phyloP scores from a whole-genome alignment of 2,113 vertebrate genomes.

The Elephas maximus region DNA sequence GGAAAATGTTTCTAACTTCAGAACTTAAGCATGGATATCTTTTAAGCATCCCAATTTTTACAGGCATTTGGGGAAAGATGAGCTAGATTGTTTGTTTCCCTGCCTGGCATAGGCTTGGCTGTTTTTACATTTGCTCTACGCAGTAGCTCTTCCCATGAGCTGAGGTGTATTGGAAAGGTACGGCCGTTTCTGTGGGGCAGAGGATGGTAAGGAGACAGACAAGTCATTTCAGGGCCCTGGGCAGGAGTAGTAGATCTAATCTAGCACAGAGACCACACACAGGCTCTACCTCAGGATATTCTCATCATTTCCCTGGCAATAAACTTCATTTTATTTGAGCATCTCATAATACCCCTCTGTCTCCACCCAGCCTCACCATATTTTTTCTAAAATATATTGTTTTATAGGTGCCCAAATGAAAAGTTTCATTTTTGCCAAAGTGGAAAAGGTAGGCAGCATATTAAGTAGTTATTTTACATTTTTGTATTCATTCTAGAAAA shows the following conservation, averaged over 20 bases:
- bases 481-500: constrained; percentile 3
- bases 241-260: background rate
- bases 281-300: constrained; percentile 65
- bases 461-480: constrained; percentile 21
- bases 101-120: background rate
- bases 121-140: background rate
- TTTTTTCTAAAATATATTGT: background rate
- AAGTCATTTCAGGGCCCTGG: constrained; percentile 31
- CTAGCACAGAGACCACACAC: constrained; percentile 66
- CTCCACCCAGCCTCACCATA: background rate
- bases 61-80: background rate
- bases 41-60: background rate
- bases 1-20: background rate
- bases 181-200: background rate
- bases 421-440: constrained; percentile 68
- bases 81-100: background rate
- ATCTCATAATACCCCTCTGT: background rate
- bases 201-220: constrained; percentile 1
- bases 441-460: background rate
- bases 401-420: constrained; percentile 4
- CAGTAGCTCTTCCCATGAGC: background rate
- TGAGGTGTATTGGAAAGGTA: background rate
- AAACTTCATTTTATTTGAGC: constrained; percentile 58
- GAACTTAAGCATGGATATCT: background rate
- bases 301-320: constrained; percentile 74